phyloP scores from a whole-genome alignment of 2,888 invertebrate genomes.

The Parascotia fuliginaria region DNA sequence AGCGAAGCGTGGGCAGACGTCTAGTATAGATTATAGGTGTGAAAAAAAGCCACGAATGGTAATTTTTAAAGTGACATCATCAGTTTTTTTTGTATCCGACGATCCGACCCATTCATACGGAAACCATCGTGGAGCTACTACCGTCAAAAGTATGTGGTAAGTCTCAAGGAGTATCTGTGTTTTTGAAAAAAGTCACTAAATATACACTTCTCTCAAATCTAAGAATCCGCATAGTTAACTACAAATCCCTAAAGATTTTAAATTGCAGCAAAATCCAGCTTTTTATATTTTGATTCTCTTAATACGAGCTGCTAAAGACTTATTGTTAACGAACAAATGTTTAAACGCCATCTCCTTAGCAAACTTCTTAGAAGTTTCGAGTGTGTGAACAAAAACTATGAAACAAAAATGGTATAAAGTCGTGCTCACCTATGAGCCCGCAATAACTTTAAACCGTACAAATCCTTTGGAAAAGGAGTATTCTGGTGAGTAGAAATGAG shows the following conservation, averaged over 20 bases:
- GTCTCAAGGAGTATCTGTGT: too few relatives aligned
- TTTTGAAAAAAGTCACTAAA: too few relatives aligned
- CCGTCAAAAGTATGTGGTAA: too few relatives aligned
- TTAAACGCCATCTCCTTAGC: not conserved
- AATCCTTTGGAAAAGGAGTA: constrained; percentile 43
- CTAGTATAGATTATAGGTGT: too few relatives aligned
- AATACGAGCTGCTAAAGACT: not conserved
- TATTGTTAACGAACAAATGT: constrained; percentile 1
- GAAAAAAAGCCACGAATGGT: too few relatives aligned
- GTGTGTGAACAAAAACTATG: constrained; percentile 18
- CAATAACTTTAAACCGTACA: constrained; percentile 46
- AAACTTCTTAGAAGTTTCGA: constrained; percentile 14
- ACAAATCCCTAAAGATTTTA: too few relatives aligned
- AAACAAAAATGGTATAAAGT: constrained; percentile 23
- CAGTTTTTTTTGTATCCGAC: too few relatives aligned
- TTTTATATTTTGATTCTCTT: not conserved
- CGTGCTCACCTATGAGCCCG: constrained; percentile 42
- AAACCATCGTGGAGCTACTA: too few relatives aligned
- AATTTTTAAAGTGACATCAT: too few relatives aligned
- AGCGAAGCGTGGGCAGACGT: too few relatives aligned
- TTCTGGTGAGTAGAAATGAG: constrained; percentile 26
- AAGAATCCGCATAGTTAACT: too few relatives aligned
- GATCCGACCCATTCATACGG: too few relatives aligned
- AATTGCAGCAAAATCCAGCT: not conserved
- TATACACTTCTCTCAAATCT: constrained; percentile 19